phyloP scores from a whole-genome alignment of 2,113 vertebrate genomes.

The Mesitornis unicolor region DNA sequence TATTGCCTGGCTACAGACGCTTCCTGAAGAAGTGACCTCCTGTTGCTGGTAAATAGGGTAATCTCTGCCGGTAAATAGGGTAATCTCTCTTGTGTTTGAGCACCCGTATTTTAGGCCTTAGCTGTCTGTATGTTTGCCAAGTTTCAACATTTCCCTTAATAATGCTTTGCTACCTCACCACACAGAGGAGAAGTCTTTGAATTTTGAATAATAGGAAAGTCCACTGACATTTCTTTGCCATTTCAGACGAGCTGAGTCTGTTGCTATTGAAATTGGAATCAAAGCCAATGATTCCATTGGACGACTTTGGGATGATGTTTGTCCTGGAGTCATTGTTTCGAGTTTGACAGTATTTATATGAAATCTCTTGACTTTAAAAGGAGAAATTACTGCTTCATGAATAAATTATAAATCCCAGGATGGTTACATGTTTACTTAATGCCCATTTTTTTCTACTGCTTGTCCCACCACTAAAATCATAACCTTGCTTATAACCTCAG shows the following conservation, averaged over 20 bases:
- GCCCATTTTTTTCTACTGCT: neutral
- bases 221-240: neutral
- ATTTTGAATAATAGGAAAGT: neutral
- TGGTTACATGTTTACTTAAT: neutral
- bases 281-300: neutral
- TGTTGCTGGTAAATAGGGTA: neutral
- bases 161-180: neutral
- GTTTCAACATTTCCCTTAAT: neutral
- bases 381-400: neutral
- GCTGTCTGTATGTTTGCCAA: neutral
- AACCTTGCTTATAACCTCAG: neutral
- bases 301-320: neutral
- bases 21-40: neutral
- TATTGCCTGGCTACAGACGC: neutral
- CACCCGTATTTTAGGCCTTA: neutral
- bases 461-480: neutral
- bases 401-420: neutral
- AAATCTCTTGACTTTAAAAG: neutral
- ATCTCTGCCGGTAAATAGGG: neutral
- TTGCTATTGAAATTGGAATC: neutral
- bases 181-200: neutral
- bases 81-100: neutral
- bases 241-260: neutral
- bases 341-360: neutral
- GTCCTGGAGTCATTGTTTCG: neutral